phyloP scores from a whole-genome alignment of 2,888 invertebrate genomes.

The Neoscelio sp. region DNA sequence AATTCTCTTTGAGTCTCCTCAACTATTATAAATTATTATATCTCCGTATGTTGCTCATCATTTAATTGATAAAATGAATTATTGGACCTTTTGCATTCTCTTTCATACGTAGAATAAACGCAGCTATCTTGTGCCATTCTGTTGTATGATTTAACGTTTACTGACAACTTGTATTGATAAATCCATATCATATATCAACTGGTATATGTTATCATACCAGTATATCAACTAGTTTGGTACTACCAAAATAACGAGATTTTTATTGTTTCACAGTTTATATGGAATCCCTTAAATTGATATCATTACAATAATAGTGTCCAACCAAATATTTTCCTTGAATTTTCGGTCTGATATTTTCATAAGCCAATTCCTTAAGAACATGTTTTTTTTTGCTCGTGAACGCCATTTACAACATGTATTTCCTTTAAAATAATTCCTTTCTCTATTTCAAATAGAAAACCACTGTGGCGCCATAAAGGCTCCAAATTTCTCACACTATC shows the following conservation, averaged over 20 bases:
- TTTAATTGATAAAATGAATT: slow-evolving; percentile 1
- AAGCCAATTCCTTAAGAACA: neutral
- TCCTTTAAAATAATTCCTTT: slow-evolving; percentile 16
- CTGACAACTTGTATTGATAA: neutral
- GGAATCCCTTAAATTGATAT: neutral
- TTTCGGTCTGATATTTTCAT: neutral
- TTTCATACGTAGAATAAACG: neutral
- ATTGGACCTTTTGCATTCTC: neutral
- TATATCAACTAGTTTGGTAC: neutral
- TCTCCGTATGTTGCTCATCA: neutral
- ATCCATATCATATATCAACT: too few relatives aligned
- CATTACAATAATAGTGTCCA: neutral
- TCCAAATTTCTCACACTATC: slow-evolving; percentile 40
- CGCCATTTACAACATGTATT: slow-evolving; percentile 17
- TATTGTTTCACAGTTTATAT: neutral
- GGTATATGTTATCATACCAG: too few relatives aligned
- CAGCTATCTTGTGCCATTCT: neutral
- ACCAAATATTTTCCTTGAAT: neutral
- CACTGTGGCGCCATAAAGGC: slow-evolving; percentile 35
- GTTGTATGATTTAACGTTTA: neutral
- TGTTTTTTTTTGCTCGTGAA: slow-evolving; percentile 9
- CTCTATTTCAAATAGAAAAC: slow-evolving; percentile 36
- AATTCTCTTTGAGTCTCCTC: neutral
- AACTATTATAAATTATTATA: neutral
- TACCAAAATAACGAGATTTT: neutral